phyloP scores from a whole-genome alignment of 2,113 vertebrate species.

The Pteropus alecto region DNA sequence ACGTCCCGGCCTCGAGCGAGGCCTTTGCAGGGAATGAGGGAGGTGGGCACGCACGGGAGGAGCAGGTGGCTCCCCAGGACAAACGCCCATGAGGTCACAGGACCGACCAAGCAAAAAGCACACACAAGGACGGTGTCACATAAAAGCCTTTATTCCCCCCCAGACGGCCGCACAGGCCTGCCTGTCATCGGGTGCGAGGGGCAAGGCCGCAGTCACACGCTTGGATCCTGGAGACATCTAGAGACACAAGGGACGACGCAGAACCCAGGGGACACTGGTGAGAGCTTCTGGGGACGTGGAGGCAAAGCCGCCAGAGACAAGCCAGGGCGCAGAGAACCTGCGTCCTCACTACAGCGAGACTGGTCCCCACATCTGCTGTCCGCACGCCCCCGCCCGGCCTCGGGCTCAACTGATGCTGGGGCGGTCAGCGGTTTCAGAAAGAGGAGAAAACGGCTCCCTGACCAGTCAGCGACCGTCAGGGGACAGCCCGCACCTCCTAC shows the following conservation, averaged over 20 bases:
- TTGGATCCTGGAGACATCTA: neutral
- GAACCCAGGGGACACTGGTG: neutral
- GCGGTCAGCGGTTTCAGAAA: neutral
- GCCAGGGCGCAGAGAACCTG: neutral
- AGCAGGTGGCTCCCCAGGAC: neutral
- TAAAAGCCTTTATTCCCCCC: slow-evolving; percentile 71
- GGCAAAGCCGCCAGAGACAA: neutral
- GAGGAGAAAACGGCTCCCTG: slow-evolving; percentile 58
- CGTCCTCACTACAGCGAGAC: neutral
- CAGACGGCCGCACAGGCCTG: neutral
- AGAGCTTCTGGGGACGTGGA: neutral
- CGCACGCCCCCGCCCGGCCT: neutral
- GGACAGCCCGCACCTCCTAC: slow-evolving; percentile 34
- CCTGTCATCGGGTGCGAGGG: neutral
- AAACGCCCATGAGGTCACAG: neutral
- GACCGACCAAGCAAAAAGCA: slow-evolving; percentile 22
- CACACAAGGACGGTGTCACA: neutral
- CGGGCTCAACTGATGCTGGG: neutral
- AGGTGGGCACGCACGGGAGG: neutral
- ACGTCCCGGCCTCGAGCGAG: slow-evolving; percentile 13
- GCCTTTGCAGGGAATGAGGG: too few species aligned
- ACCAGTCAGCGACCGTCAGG: slow-evolving; percentile 17
- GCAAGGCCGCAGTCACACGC: neutral
- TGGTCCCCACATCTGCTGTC: neutral
- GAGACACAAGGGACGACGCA: neutral